Percentiles rank a stretch among this genome's conserved stretches.
Evolutionary conservation across 2,888 invertebrate species (phyloP).

Genomic region (Archips xylosteana): DNA sequence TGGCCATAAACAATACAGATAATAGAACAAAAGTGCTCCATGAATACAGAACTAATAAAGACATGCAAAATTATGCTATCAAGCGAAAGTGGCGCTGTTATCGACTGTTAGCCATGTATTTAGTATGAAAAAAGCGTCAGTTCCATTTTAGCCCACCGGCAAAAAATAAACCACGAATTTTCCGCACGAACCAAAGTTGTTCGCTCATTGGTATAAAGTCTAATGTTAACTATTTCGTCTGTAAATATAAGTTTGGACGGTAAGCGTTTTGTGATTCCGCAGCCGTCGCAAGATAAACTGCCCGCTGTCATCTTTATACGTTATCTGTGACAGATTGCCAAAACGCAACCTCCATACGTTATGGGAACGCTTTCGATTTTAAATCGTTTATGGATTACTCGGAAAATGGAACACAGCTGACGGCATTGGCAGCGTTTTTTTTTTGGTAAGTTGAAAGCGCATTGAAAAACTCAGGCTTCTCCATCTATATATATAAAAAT

Average conservation of each 20-base stretch:
- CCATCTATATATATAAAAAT: too few species aligned
- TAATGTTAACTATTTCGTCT: background rate
- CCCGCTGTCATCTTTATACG: slow-evolving; percentile 36
- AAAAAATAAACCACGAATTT: background rate
- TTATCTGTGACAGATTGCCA: slow-evolving; percentile 38
- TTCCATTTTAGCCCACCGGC: slow-evolving; percentile 3
- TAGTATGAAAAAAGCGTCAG: background rate
- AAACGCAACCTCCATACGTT: slow-evolving; percentile 32
- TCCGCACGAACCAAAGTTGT: background rate
- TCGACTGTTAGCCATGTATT: background rate
- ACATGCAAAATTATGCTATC: background rate
- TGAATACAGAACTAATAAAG: slow-evolving; percentile 3
- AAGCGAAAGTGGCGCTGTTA: background rate
- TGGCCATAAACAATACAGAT: slow-evolving; percentile 7
- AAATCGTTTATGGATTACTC: slow-evolving; percentile 11
- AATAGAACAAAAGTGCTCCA: slow-evolving; percentile 4
- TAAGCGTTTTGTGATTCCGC: slow-evolving; percentile 1
- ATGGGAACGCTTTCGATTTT: slow-evolving; percentile 38
- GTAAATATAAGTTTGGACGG: background rate
- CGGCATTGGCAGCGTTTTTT: background rate
- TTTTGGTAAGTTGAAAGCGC: background rate
- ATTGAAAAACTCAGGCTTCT: too few species aligned
- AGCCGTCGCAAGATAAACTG: slow-evolving; percentile 33
- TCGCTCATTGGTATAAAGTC: background rate
- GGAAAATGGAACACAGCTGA: background rate